These are phyloP conservation scores for Euwallacea fornicatus DNA, from an alignment of 1,140 invertebrate species.

Conservation along the genomic window DNA sequence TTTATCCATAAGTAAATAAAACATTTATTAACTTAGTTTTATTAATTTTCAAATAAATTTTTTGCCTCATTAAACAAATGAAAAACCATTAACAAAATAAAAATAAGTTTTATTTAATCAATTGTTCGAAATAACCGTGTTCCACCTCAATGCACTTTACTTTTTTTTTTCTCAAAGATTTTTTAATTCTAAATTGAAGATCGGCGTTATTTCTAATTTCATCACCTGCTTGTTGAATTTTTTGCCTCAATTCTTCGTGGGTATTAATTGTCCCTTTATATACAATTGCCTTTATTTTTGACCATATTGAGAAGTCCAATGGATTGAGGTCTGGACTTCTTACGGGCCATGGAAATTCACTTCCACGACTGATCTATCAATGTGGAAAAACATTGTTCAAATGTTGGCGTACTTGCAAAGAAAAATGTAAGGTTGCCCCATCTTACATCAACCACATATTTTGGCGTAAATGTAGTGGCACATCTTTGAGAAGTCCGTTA, in stretches of 20 bases:
- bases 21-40: too few species aligned
- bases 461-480: neutral
- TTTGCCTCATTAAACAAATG: too few species aligned
- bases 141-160: neutral
- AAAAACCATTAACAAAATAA: neutral
- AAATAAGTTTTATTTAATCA: neutral
- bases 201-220: too few species aligned
- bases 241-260: neutral
- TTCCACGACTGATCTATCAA: neutral
- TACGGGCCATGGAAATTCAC: neutral
- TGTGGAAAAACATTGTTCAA: too few species aligned
- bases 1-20: too few species aligned
- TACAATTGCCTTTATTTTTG: neutral
- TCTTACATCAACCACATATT: neutral
- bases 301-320: neutral
- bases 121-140: neutral
- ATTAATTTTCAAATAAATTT: too few species aligned
- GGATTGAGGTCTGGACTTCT: neutral
- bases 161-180: neutral
- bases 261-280: slow-evolving; percentile 3
- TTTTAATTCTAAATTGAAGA: neutral
- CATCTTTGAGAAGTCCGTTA: neutral
- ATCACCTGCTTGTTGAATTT: too few species aligned
- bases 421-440: neutral
- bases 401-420: neutral